These are phyloP conservation scores for Paraescarpia echinospica DNA, from an alignment of 1,140 invertebrate genomes.

Conservation along the genomic window DNA sequence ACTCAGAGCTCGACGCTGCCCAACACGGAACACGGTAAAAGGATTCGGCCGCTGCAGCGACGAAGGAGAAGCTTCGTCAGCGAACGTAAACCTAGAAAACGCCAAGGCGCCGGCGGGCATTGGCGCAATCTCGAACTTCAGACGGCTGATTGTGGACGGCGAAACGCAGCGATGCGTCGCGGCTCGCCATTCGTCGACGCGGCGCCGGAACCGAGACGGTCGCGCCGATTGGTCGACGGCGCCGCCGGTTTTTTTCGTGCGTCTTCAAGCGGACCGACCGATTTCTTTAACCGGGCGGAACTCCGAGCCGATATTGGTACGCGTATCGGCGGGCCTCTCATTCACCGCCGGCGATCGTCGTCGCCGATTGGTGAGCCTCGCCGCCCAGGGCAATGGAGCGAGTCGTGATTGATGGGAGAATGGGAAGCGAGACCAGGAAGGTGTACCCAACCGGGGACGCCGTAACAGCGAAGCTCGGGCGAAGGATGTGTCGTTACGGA, in stretches of 20 bases:
- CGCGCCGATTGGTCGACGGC: background rate
- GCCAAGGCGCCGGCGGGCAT: background rate
- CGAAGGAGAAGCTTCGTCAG: background rate
- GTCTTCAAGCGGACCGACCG: background rate
- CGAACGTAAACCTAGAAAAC: background rate
- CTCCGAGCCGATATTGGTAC: background rate
- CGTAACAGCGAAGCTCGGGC: background rate
- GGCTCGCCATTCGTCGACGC: background rate
- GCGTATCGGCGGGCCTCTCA: background rate
- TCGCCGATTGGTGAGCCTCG: background rate
- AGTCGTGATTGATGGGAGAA: background rate
- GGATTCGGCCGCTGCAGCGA: background rate
- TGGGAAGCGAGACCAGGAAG: too few species aligned
- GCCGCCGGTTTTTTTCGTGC: background rate
- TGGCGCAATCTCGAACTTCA: background rate
- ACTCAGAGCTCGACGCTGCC: background rate
- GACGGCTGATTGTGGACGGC: background rate
- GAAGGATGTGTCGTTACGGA: background rate
- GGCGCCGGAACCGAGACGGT: background rate
- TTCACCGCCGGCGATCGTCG: background rate
- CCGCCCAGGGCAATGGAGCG: background rate
- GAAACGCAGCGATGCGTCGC: conserved; percentile 11
- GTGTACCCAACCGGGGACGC: background rate
- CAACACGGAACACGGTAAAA: background rate
- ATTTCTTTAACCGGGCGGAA: background rate